Conservation (phyloP, 2,113 vertebrate genomes). For the Mesocricetus auratus region DNA sequence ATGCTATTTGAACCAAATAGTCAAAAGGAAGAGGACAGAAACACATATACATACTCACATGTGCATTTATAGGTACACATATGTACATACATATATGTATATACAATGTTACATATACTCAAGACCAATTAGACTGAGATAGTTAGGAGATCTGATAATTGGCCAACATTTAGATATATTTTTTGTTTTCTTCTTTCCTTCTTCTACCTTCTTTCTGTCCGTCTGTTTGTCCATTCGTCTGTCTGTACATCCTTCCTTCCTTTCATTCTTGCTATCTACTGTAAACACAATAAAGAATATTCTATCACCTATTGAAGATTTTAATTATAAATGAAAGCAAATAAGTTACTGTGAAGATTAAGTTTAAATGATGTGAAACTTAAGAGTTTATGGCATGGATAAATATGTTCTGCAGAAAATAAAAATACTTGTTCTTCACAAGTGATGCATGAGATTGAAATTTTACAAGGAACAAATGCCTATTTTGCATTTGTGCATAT, state of each 20-base stretch:
- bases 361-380: background rate
- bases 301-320: background rate
- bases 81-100: background rate
- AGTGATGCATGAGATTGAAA: conserved; percentile 19
- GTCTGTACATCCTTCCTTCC: too few species aligned
- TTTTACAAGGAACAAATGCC: background rate
- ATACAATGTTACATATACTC: background rate
- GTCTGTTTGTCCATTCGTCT: too few species aligned
- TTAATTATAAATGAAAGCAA: conserved; percentile 27
- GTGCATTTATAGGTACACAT: background rate
- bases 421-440: conserved; percentile 24
- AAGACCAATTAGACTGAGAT: background rate
- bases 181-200: background rate
- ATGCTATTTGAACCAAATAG: background rate
- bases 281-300: background rate
- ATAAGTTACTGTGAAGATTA: background rate
- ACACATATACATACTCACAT: background rate
- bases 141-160: background rate
- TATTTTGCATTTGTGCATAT: background rate
- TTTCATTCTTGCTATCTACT: too few species aligned
- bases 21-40: background rate
- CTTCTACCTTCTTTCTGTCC: background rate
- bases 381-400: conserved; percentile 40
- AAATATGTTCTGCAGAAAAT: background rate
- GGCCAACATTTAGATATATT: background rate